Conservation (phyloP, 2,797 vertebrate genomes). For the Anomalospiza imberbis region DNA sequence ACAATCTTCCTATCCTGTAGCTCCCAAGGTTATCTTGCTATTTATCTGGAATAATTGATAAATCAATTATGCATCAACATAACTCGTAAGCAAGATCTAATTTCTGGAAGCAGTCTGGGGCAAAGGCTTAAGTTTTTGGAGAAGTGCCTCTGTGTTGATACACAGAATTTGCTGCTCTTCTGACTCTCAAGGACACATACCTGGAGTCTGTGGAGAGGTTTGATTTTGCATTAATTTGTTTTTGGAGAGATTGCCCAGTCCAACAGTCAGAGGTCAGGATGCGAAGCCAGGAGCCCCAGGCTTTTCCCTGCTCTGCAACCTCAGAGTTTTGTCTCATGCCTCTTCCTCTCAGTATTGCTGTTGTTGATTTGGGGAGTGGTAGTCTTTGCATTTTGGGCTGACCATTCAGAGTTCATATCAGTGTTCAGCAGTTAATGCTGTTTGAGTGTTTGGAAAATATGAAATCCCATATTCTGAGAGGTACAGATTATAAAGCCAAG, state of each 20-base stretch:
- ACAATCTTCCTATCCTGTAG: neutral
- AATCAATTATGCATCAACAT: neutral
- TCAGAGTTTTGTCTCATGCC: neutral
- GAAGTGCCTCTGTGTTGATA: neutral
- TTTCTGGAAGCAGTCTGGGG: neutral
- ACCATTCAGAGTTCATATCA: neutral
- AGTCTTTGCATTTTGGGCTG: neutral
- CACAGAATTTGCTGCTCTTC: neutral
- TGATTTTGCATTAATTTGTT: neutral
- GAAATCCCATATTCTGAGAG: neutral
- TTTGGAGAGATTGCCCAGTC: neutral
- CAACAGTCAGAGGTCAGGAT: neutral
- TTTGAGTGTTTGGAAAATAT: neutral
- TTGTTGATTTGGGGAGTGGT: neutral
- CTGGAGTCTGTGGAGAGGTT: neutral
- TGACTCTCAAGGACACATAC: neutral
- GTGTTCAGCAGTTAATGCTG: neutral
- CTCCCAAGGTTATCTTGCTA: neutral
- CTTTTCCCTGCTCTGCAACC: neutral
- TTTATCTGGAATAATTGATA: neutral
- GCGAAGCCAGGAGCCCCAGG: neutral
- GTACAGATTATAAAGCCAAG: neutral
- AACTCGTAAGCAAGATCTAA: neutral
- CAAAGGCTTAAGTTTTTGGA: neutral
- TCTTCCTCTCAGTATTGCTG: neutral